phyloP scores from a whole-genome alignment of 2,113 vertebrate genomes.

The Athene noctua region DNA sequence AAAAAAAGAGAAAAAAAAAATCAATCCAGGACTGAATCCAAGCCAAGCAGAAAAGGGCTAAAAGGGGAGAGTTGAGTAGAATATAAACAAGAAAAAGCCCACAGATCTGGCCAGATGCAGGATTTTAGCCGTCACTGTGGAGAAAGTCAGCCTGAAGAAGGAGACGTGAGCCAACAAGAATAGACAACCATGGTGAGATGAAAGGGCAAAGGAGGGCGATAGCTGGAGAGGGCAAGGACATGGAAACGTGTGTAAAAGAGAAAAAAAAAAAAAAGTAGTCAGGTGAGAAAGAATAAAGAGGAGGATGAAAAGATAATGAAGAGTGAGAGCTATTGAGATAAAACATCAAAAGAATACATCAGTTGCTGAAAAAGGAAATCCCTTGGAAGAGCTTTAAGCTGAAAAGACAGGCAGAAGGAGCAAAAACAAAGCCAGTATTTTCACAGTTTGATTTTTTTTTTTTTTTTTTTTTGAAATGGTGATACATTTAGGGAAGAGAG shows the following conservation, averaged over 20 bases:
- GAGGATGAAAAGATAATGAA: not conserved
- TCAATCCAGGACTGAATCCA: not conserved
- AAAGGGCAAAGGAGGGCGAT: not conserved
- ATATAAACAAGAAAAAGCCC: not conserved
- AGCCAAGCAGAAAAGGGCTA: not conserved
- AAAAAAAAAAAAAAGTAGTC: not conserved
- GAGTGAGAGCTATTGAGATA: accelerated
- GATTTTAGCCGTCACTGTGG: not conserved
- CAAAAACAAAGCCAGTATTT: not conserved
- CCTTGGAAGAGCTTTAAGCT: not conserved
- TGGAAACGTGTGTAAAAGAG: accelerated
- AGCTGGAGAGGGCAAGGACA: not conserved
- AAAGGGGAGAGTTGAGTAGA: not conserved
- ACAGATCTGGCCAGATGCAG: not conserved
- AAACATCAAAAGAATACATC: too few relatives aligned
- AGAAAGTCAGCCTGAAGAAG: not conserved
- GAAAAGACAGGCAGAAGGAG: not conserved
- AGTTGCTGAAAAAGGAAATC: not conserved
- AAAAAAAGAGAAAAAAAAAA: not conserved
- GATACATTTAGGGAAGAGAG: not conserved
- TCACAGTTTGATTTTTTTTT: not conserved
- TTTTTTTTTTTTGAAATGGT: too few relatives aligned
- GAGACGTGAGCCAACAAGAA: not conserved
- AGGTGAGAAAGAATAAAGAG: not conserved
- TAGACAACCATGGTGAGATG: accelerated